Base-by-base conservation (phyloP, 2,888 invertebrate genomes). In the Monoplex corrugatus region DNA sequence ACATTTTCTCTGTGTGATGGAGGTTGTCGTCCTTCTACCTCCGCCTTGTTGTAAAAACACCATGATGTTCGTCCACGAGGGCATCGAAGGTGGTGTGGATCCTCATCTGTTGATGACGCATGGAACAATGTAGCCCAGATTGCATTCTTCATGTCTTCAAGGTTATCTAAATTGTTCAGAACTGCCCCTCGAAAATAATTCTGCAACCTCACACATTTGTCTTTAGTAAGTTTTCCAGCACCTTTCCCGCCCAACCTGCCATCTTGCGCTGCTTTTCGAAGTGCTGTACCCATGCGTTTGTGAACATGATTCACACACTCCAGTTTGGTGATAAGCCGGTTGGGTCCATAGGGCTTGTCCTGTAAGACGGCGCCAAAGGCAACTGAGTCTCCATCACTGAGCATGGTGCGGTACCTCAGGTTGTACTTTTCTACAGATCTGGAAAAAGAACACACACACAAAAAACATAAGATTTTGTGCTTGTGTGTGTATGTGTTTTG, bases 261-360 rank as follows among this genome's bases (percentile, higher is more conserved):
- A 16, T 84, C 84, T 35, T 45, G 10, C 13, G 84, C 50, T 0
- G 32, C 8, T n/a, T 84, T 84, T 40, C 84, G n/a, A 5, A 84
- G 40, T 6, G 84, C 84, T 19, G 84, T 84, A 2, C 84, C 84
- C 45, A 84, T 84, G 5, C 84, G 45, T 35, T 84, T 84, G 32
- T 84, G 84, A 8, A 45, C 84, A 84, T 84, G 84, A 50, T 84
- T 84, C 6, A n/a, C 32, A 43, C 84, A 84, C 84, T 84, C 84
- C 84, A 45, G 84, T 35, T 84, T 84, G 32, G 10, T 84, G 45
- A 84, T 23, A 3, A 35, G 45, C 3, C 82, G 23, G 82, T 45
- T 50, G n/a, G 6, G 16, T 28, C 84, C 84, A 50, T 84, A 84
- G 10, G 84, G 84, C 82, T 43, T 43, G 23, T 19, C 82, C 28